Evolutionary conservation across 1,140 invertebrate species (phyloP).

Genomic region (Eupristina koningsbergeri): DNA sequence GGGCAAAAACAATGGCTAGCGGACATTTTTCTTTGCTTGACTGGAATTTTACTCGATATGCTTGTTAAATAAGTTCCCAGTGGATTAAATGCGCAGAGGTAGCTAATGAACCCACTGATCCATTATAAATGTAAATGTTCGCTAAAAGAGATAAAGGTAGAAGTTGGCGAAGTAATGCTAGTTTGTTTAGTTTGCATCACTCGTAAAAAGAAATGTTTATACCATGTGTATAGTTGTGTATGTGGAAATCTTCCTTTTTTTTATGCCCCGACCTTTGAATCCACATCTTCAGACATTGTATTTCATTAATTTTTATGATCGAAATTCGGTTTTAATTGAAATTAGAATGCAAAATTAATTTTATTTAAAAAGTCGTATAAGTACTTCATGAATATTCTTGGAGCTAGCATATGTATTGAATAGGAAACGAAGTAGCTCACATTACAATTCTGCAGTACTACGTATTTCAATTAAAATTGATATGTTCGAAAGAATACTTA

Average conservation of each 20-base stretch:
- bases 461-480: too few relatives aligned
- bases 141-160: slow-evolving; percentile 24
- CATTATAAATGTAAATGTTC: slow-evolving; percentile 47
- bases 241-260: background rate
- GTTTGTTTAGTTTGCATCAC: slow-evolving; percentile 35
- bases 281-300: too few relatives aligned
- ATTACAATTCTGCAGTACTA: too few relatives aligned
- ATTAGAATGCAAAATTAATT: background rate
- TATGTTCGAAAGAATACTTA: too few relatives aligned
- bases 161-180: slow-evolving; percentile 5
- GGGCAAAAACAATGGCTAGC: background rate
- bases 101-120: slow-evolving; percentile 44
- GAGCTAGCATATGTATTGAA: too few relatives aligned
- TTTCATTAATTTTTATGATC: background rate
- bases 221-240: background rate
- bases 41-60: slow-evolving; percentile 2
- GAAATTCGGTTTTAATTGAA: background rate
- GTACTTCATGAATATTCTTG: too few relatives aligned
- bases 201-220: background rate
- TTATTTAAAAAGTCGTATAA: too few relatives aligned
- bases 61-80: slow-evolving; percentile 47
- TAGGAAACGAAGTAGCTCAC: too few relatives aligned
- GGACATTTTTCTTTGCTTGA: slow-evolving; percentile 25
- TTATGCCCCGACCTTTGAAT: background rate
- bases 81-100: slow-evolving; percentile 29